Percentiles rank a stretch among this genome's conserved stretches.
Conservation (phyloP, 1,140 invertebrate genomes). For the Andrena cerasifolii region DNA sequence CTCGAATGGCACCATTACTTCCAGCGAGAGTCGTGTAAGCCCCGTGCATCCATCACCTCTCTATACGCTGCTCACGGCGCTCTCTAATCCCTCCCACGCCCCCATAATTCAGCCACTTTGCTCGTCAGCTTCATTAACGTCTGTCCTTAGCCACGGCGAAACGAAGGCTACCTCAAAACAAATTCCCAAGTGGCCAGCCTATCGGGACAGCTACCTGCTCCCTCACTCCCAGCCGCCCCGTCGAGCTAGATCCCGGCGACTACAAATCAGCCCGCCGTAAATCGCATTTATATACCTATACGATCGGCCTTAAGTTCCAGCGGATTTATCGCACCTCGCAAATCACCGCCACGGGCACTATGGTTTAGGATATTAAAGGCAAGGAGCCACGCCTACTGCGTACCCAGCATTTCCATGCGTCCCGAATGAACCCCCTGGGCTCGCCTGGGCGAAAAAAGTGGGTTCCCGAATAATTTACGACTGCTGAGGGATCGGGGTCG, state of each 20-base stretch:
- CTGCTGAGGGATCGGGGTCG: neutral
- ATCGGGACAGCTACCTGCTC: neutral
- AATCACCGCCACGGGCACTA: conserved; percentile 28
- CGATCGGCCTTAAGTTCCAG: conserved; percentile 34
- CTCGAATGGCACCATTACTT: too few relatives aligned
- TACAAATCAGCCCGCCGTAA: conserved; percentile 37
- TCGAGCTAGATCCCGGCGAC: neutral
- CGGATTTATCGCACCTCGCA: conserved; percentile 38
- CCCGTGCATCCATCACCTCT: neutral
- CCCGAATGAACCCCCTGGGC: neutral
- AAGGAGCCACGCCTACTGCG: neutral
- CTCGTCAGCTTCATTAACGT: conserved; percentile 14
- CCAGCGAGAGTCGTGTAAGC: neutral
- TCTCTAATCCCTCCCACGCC: neutral
- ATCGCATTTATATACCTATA: conserved; percentile 36
- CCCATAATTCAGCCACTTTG: conserved; percentile 6
- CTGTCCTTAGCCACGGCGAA: neutral
- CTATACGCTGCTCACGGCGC: neutral
- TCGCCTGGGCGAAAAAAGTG: neutral
- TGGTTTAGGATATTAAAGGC: conserved; percentile 33
- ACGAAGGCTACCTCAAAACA: neutral
- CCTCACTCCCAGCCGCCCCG: neutral
- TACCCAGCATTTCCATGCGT: neutral
- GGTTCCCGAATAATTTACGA: neutral
- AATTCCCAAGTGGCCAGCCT: neutral